Evolutionary conservation across 1,140 invertebrate genomes (phyloP), one percentile per base, ranked within the genome.

Genomic region (Chlorops oryzae): DNA sequence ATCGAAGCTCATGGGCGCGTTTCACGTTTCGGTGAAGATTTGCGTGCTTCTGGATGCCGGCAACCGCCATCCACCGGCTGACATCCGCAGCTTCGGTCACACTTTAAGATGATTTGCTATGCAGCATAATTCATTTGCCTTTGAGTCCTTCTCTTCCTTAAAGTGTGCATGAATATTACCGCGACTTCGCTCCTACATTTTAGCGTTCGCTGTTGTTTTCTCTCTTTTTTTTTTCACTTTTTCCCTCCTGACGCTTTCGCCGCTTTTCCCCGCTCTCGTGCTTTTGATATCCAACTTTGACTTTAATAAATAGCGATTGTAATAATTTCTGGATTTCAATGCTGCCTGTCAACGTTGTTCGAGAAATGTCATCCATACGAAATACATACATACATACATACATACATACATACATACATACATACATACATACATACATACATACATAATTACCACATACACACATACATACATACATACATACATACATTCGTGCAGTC

Each of bases 321-420:
- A 59, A 68, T 69, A 69, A 68, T 65, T 69, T 68, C 61, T 42
- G 63, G 65, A 69, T 69, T 69, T 63, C 65, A 68, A 69, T 66
- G 60, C 61, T 61, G 56, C 52, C 57, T 55, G 59, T 63, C 61
- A 59, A 56, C 27, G 39, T 50, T 28, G 25, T 35, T 27, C 28
- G 42, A 25, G 17, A n/a, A n/a, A n/a, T n/a, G n/a, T n/a, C n/a
- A n/a, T n/a, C n/a, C n/a, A n/a, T n/a, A n/a, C n/a, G n/a, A n/a
- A n/a, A n/a, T n/a, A n/a, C n/a, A n/a, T n/a, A n/a, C n/a, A n/a
- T n/a, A n/a, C n/a, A n/a, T n/a, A n/a, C n/a, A n/a, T n/a, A n/a
- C n/a, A n/a, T n/a, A n/a, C n/a, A n/a, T n/a, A n/a, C n/a, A n/a
- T n/a, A n/a, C n/a, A n/a, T n/a, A n/a, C n/a, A n/a, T n/a, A n/a